Evolutionary conservation across 1,140 invertebrate genomes (phyloP).

Genomic region (Heliconius nattereri): DNA sequence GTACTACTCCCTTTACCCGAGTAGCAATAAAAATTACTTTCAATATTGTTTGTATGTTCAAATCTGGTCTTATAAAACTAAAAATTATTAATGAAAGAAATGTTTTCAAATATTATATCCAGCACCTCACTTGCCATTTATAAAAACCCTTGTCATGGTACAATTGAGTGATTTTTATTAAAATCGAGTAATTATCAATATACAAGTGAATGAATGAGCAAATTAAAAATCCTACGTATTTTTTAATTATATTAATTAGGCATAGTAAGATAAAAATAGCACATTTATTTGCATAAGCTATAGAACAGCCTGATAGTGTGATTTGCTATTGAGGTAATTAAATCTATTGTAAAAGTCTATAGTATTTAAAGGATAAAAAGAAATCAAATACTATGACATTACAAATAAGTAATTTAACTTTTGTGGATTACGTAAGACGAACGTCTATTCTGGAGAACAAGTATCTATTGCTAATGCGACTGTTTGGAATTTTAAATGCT

Average conservation of each 20-base stretch:
- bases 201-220: too few species aligned
- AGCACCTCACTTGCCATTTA: background rate
- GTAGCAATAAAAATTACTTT: conserved; percentile 2
- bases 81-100: too few species aligned
- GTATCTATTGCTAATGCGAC: conserved; percentile 38
- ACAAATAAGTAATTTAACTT: background rate
- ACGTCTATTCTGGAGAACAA: conserved; percentile 52
- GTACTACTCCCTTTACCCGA: conserved; percentile 8
- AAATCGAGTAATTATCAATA: background rate
- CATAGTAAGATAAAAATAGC: too few species aligned
- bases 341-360: too few species aligned
- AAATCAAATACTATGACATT: too few species aligned
- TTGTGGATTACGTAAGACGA: conserved; percentile 45
- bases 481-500: conserved; percentile 63
- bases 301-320: too few species aligned
- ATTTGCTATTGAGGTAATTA: too few species aligned
- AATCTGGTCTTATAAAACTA: background rate
- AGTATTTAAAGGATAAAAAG: too few species aligned
- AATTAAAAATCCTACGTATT: background rate
- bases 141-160: background rate
- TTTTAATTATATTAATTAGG: too few species aligned
- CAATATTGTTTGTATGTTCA: background rate
- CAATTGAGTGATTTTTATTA: background rate
- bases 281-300: too few species aligned
- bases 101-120: too few species aligned